phyloP scores from a whole-genome alignment of 2,113 vertebrate species.

The Candoia aspera region DNA sequence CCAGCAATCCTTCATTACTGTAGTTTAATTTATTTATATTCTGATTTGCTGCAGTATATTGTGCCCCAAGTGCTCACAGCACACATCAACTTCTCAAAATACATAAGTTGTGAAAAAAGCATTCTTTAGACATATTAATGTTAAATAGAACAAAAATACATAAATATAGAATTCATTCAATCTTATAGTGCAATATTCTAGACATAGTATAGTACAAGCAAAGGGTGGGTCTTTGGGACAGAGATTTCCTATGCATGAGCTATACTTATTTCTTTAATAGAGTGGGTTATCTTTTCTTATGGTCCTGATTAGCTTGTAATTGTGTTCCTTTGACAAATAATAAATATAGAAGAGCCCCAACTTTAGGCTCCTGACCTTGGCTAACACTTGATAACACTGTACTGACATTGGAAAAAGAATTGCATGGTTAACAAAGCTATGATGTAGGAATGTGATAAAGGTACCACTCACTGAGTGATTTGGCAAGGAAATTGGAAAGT shows the following conservation, averaged over 20 bases:
- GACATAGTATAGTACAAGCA: not conserved
- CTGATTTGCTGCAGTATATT: not conserved
- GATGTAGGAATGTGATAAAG: slow-evolving; percentile 34
- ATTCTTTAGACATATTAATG: not conserved
- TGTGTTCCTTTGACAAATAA: not conserved
- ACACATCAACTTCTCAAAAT: not conserved
- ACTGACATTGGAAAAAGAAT: slow-evolving; percentile 34
- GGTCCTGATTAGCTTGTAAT: not conserved
- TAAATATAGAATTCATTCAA: not conserved
- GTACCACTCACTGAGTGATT: slow-evolving; percentile 1
- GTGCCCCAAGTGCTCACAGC: not conserved
- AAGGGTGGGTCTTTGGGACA: not conserved
- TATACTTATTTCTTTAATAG: not conserved
- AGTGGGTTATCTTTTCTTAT: not conserved
- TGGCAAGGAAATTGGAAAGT: slow-evolving; percentile 12
- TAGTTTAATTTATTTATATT: not conserved
- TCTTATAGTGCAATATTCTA: not conserved
- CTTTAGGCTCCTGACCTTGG: slow-evolving; percentile 35
- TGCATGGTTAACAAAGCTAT: not conserved
- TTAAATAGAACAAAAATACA: not conserved
- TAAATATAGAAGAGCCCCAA: not conserved
- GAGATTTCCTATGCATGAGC: not conserved
- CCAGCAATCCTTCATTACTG: not conserved
- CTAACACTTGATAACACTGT: slow-evolving; percentile 13
- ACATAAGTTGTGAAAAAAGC: too few relatives aligned